A percentile compares a stretch with the other conserved stretches of the same genome.
These are phyloP conservation scores for Drosophila jambulina DNA, from an alignment of 1,140 invertebrate species.

Conservation along the genomic window DNA sequence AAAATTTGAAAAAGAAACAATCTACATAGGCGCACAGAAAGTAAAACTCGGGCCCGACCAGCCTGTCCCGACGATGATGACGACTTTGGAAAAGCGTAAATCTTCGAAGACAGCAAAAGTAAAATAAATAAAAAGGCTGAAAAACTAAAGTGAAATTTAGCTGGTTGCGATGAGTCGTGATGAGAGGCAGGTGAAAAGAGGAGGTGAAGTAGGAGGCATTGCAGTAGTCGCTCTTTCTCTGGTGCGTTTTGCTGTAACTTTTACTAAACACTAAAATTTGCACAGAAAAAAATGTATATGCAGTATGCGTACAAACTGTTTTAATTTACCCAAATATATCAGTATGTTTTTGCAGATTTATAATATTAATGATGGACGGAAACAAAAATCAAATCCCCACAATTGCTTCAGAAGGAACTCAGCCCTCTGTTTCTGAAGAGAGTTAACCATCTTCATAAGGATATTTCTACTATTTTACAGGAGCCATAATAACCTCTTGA, in stretches of 20 bases:
- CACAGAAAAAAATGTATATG: background rate
- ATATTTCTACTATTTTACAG: background rate
- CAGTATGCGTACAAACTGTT: background rate
- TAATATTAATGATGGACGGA: background rate
- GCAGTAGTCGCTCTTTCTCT: slow-evolving; percentile 41
- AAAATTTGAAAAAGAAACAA: slow-evolving; percentile 79
- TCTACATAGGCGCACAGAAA: slow-evolving; percentile 60
- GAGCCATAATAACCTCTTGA: background rate
- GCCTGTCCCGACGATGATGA: slow-evolving; percentile 44
- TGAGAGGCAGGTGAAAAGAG: slow-evolving; percentile 41
- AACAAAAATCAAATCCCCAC: too few species aligned
- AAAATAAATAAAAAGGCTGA: slow-evolving; percentile 72
- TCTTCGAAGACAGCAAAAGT: slow-evolving; percentile 69
- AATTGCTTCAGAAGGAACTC: background rate
- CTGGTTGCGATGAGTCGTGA: slow-evolving; percentile 41
- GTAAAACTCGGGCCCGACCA: slow-evolving; percentile 59
- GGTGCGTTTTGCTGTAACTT: slow-evolving; percentile 72
- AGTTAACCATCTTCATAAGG: background rate
- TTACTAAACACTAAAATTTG: slow-evolving; percentile 66
- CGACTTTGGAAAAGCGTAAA: slow-evolving; percentile 81
- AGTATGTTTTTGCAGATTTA: background rate
- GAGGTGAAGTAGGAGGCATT: slow-evolving; percentile 23
- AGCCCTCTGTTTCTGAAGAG: background rate
- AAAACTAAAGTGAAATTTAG: slow-evolving; percentile 79
- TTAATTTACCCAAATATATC: background rate